phyloP scores from a whole-genome alignment of 2,888 invertebrate species.

The Chalcis sispes region DNA sequence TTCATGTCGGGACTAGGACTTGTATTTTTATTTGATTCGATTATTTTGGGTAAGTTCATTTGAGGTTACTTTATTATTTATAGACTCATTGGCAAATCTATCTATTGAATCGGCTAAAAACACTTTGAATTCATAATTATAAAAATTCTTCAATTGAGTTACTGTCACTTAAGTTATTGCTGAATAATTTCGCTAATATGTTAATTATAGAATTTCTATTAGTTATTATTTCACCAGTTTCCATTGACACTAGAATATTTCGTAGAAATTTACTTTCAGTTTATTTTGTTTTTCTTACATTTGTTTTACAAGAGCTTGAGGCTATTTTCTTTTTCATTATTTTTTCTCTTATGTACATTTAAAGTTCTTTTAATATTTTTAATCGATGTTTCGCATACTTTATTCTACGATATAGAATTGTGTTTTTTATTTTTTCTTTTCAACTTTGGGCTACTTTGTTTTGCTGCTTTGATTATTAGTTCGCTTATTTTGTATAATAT shows the following conservation, averaged over 20 bases:
- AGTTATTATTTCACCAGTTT: not conserved
- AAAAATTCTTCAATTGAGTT: not conserved
- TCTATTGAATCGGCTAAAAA: no score
- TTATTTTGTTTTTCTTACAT: no score
- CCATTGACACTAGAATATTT: not conserved
- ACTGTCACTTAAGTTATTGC: not conserved
- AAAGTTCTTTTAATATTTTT: not conserved
- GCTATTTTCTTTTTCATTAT: conserved; percentile 8
- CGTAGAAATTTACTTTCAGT: not conserved
- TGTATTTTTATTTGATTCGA: conserved; percentile 35
- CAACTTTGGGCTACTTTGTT: not conserved
- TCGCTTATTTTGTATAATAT: not conserved
- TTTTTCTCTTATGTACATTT: not conserved
- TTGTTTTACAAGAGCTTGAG: conserved; percentile 1
- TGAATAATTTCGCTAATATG: not conserved
- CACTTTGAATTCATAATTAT: not conserved
- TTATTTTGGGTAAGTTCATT: not conserved
- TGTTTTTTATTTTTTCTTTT: not conserved
- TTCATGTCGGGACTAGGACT: conserved; percentile 54
- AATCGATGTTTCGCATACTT: not conserved
- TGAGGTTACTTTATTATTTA: not conserved
- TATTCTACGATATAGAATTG: not conserved
- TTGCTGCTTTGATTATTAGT: not conserved
- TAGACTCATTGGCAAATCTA: not conserved
- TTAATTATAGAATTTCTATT: not conserved